Conservation (phyloP, 2,797 vertebrate genomes). For the Tokudaia muenninki region DNA sequence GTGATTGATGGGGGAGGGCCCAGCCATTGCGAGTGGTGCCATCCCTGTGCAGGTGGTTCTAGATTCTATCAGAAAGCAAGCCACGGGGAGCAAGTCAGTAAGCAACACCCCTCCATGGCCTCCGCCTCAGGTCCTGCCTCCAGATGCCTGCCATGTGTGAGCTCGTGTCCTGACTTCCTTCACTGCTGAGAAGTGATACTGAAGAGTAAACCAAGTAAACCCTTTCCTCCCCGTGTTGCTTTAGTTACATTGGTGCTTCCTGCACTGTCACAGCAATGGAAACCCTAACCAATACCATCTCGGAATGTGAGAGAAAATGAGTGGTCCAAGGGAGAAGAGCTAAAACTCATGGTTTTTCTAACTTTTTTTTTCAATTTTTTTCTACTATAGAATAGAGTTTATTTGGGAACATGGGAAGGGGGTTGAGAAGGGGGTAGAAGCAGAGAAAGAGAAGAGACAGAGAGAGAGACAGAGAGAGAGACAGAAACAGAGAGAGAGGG, state of each 20-base stretch:
- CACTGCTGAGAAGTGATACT: accelerated
- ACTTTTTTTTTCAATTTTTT: not conserved
- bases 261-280: not conserved
- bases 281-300: not conserved
- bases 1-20: not conserved
- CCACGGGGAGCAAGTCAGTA: not conserved
- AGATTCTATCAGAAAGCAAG: not conserved
- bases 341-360: not conserved
- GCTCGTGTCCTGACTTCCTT: not conserved
- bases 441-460: not conserved
- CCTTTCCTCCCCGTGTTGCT: not conserved
- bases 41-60: not conserved
- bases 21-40: not conserved
- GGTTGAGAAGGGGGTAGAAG: not conserved
- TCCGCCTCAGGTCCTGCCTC: not conserved
- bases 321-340: not conserved
- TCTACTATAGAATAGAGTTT: not conserved
- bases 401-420: not conserved
- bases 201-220: not conserved
- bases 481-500: too few relatives aligned
- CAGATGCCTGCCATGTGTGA: not conserved
- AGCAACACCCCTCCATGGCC: too few relatives aligned
- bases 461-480: too few relatives aligned
- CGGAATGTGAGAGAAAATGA: not conserved
- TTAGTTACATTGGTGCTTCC: not conserved